phyloP scores from a whole-genome alignment of 2,888 invertebrate species.

The Drosophila anomelani region DNA sequence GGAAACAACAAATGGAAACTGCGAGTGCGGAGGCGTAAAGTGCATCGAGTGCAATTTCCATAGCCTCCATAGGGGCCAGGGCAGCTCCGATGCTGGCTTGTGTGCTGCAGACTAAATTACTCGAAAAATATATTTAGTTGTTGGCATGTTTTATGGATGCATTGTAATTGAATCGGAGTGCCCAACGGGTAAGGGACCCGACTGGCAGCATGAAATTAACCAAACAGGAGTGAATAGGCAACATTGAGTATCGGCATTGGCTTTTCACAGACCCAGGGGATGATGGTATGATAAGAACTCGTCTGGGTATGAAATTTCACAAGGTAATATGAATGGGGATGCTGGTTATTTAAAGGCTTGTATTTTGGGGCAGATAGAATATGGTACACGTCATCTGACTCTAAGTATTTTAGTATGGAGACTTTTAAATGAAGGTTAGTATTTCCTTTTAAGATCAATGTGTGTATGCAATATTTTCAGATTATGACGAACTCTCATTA shows the following conservation, averaged over 20 bases:
- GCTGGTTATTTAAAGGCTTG: background rate
- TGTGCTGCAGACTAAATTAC: constrained; percentile 31
- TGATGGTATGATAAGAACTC: background rate
- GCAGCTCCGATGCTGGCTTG: constrained; percentile 8
- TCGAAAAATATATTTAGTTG: constrained; percentile 42
- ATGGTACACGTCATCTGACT: background rate
- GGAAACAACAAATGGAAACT: constrained; percentile 30
- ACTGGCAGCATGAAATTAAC: constrained; percentile 11
- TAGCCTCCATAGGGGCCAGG: constrained; percentile 61
- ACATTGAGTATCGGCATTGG: constrained; percentile 8
- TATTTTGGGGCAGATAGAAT: background rate
- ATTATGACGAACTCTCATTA: no score
- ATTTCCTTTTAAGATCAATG: background rate
- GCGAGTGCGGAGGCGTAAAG: constrained; percentile 40
- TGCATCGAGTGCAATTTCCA: constrained; percentile 58
- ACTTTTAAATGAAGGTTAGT: background rate
- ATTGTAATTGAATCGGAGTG: constrained; percentile 49
- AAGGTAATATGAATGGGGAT: background rate
- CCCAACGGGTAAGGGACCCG: constrained; percentile 27
- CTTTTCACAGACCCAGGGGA: constrained; percentile 15
- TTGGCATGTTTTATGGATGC: constrained; percentile 27
- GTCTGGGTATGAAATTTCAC: constrained; percentile 1
- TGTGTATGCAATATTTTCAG: no score
- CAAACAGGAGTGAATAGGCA: constrained; percentile 7
- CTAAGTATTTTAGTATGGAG: background rate